phyloP scores from a whole-genome alignment of 2,888 invertebrate species.

The Pristionchus mayeri region DNA sequence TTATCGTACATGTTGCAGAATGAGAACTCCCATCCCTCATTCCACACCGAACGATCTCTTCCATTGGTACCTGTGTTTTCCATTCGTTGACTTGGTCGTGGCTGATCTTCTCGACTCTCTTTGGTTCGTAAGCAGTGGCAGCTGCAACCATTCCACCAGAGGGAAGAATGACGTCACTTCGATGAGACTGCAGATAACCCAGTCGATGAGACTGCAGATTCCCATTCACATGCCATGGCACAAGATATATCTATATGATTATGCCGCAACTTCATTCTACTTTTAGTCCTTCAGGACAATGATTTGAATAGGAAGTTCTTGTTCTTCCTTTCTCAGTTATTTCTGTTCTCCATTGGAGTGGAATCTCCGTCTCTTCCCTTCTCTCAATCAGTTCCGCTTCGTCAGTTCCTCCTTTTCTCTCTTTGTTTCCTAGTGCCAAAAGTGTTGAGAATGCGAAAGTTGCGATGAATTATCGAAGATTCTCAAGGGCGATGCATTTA shows the following conservation, averaged over 20 bases:
- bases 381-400: not conserved
- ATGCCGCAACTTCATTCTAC: no score
- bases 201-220: conserved; percentile 11
- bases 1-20: not conserved
- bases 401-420: not conserved
- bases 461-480: conserved; percentile 4
- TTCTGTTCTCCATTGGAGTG: no score
- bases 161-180: conserved; percentile 49
- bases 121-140: conserved; percentile 8
- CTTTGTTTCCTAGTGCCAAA: not conserved
- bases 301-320: no score
- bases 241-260: no score
- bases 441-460: not conserved
- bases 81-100: conserved; percentile 42
- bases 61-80: conserved; percentile 47
- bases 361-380: not conserved
- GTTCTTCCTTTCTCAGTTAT: not conserved
- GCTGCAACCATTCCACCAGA: conserved; percentile 42
- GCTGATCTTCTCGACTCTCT: conserved; percentile 39
- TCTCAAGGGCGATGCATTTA: conserved; percentile 16
- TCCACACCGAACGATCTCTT: no score
- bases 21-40: no score
- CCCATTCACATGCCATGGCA: not conserved
- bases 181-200: no score
- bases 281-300: no score